Evolutionary conservation across 2,113 vertebrate species (phyloP).

Genomic region (Falcunculus frontatus): DNA sequence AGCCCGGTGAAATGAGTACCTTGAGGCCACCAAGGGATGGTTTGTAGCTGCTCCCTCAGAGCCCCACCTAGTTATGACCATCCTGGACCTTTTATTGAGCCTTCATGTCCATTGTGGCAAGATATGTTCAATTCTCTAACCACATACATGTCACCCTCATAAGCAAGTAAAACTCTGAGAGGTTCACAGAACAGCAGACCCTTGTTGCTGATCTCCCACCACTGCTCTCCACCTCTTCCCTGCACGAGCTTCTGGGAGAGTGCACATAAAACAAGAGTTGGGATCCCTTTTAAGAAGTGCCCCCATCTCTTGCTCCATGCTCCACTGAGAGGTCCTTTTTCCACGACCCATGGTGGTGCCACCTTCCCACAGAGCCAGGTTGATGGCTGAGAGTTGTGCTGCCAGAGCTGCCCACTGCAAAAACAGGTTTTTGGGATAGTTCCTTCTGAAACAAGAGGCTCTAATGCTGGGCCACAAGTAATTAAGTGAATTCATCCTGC

Average conservation of each 20-base stretch:
- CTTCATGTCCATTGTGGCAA: background rate
- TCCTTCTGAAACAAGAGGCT: background rate
- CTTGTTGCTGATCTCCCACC: background rate
- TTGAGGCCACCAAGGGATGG: background rate
- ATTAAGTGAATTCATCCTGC: background rate
- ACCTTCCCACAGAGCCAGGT: background rate
- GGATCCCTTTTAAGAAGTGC: background rate
- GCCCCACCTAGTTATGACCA: background rate
- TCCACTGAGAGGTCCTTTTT: background rate
- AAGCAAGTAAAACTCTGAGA: background rate
- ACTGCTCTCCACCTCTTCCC: background rate
- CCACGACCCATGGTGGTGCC: background rate
- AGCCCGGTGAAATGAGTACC: accelerated
- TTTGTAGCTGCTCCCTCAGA: background rate
- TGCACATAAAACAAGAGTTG: background rate
- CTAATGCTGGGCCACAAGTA: background rate
- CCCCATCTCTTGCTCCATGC: background rate
- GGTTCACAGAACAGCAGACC: background rate
- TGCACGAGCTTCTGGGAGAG: background rate
- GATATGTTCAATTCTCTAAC: accelerated
- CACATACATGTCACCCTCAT: background rate
- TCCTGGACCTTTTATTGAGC: background rate
- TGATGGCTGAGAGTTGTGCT: accelerated
- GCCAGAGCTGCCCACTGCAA: background rate
- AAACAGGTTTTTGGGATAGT: background rate